Base-by-base conservation (phyloP, 2,888 invertebrate species). In the Drosophila trichaetosa region DNA sequence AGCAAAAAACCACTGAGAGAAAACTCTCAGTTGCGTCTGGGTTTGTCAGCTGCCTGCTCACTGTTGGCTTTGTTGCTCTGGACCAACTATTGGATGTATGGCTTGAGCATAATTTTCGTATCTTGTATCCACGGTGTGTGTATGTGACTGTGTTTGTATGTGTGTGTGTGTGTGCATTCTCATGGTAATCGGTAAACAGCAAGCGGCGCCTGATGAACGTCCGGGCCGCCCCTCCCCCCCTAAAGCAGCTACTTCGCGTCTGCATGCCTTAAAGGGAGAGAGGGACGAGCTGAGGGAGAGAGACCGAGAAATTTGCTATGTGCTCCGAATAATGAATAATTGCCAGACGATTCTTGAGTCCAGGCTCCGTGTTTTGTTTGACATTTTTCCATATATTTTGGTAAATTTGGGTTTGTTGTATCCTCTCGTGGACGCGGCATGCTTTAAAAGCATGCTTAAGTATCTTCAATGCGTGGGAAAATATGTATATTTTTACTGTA, bases 281-380 rank as follows among this genome's bases (percentile, higher is more conserved):
- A 18, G 31, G n/a, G 16, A 21, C 11, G 29, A 18, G 13, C 24
- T 18, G 21, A 4, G 16, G 11, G n/a, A 40, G 34, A 36, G 54
- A n/a, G 29, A 40, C 56, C 42, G 54, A 56, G 64, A 67, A 67
- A 58, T 77, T 77, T 73, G 60, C 58, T 69, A 69, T 77, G 69
- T 63, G 76, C 73, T 68, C 65, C 66, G 63, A 57, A 66, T 65
- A 64, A 69, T 74, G 58, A 77, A 66, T 58, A 73, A 73, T 66
- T 59, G 67, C 78, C 77, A 78, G 78, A 78, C 78, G 66, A 68
- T 72, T 72, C 58, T 64, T 72, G 64, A 68, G 76, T 64, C 65
- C 73, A 64, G 78, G 42, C 61, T 51, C 53, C 29, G 49, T 69
- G 60, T 73, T 77, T 77, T 77, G 77, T 73, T 73, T 73, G 59